Base-by-base conservation (phyloP, 2,888 invertebrate species). In the Drosophila infuscata region DNA sequence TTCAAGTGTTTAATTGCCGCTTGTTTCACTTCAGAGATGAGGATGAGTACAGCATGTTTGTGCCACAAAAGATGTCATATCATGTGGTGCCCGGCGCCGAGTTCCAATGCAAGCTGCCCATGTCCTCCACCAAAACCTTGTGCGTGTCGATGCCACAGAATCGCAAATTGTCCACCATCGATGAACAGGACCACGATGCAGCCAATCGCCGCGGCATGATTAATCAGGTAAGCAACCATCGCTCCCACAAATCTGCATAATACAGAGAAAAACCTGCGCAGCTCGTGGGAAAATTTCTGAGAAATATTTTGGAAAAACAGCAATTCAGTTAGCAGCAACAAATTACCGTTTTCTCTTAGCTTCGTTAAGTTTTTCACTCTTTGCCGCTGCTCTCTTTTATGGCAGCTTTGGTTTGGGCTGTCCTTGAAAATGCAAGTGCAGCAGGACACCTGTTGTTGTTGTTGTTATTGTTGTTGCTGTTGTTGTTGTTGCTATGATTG, bases 1-100 rank as follows among this genome's bases (percentile, higher is more conserved):
- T 43, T 43, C 59, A 70, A 43, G 58, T 70, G 43, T 70, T 70
- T 70, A 48, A 60, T 70, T 70, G 46, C 12, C 32, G 17, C 35
- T 64, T 75, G 20, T 48, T 70, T 61, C 17, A 9, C 35, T 48
- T 15, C 77, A 92, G 92, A 66, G 88, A 89, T 51, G 92, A 93
- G 51, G 92, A 93, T 51, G 92, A 92, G 52, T 90, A 92, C 58
- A 84, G 83, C 38, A 92, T 91, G 74, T 89, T 92, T 67, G 85
- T 90, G 66, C 85, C 90, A 38, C 74, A 89, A 32, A 85, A 84
- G 60, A 71, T 79, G 32, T 74, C 86, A 41, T 92, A 92, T 65
- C 83, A 91, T 66, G 86, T 92, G 65, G 88, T 92, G 35, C 83
- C 92, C 11, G 75, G 85, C 1, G 62, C 88, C 3, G 91, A 92